Evolutionary conservation across 2,797 vertebrate species (phyloP), one percentile per base, ranked within the genome.

Genomic region (Muraenolepis orangiensis): DNA sequence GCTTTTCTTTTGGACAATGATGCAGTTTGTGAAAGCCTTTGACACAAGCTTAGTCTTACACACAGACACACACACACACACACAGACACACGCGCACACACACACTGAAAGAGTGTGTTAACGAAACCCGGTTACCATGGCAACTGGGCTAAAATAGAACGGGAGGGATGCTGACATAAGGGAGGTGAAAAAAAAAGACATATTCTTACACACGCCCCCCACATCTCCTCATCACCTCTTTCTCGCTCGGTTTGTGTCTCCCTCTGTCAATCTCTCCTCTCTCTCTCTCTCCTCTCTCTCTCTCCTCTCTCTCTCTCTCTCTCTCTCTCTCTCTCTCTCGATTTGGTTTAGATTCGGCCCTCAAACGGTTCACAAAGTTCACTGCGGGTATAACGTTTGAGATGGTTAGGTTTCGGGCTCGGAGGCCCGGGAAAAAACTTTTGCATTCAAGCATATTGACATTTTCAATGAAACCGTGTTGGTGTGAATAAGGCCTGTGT

Each of bases 111-210:
- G 70, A 61, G 71, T 67, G 74, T 77, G 82, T 29, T 67, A 28
- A 76, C 57, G 71, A 28, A n/a, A 29, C 18, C 67, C 46, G 66
- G 90, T 90, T 87, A 70, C 82, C 73, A 84, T 86, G 77, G 87
- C 40, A 91, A 91, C 89, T 80, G 84, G 76, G 78, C 80, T 81
- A 86, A 89, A 90, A 87, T 85, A 84, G 88, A 83, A 70, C 18
- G n/a, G 74, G 70, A 76, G 77, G 72, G 80, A 74, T 34, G 70
- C 70, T 12, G 20, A 74, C 29, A 42, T 70, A 70, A 70, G 1
- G 40, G 38, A 70, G 70, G 74, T 26, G 5, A n/a, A n/a, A 23
- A 61, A 18, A 61, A n/a, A 26, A 61, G n/a, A 61, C n/a, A 61
- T 26, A 18, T 2, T 23, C 51, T 11, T 18, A 1, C 51, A 3